A percentile compares a stretch with the other conserved stretches of the same genome.
Evolutionary conservation across 2,797 vertebrate genomes (phyloP).

Genomic region (Staurois parvus): DNA sequence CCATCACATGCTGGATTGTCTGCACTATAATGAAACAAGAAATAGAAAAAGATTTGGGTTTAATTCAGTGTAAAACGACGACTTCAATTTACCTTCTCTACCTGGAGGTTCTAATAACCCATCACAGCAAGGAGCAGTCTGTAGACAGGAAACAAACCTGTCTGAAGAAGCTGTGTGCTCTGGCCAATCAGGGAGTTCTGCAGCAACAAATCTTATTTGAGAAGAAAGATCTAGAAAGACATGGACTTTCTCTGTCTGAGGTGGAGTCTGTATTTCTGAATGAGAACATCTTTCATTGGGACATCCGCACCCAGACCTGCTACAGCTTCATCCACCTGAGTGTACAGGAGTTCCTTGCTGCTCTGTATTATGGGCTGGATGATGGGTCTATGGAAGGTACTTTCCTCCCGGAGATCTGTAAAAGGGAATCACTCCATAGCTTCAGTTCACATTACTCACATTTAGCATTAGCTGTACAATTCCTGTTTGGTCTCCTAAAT

Average conservation of each 20-base stretch:
- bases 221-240: conserved; percentile 59
- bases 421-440: background rate
- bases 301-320: conserved; percentile 59
- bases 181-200: conserved; percentile 63
- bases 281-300: conserved; percentile 62
- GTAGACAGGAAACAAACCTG: background rate
- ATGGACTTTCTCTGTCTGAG: conserved; percentile 60
- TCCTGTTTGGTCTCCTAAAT: background rate
- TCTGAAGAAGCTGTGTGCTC: conserved; percentile 11
- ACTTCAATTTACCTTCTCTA: background rate
- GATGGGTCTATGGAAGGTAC: background rate
- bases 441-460: rapidly evolving
- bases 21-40: conserved; percentile 65
- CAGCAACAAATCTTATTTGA: conserved; percentile 62
- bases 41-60: background rate
- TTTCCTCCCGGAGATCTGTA: too few relatives aligned
- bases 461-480: background rate
- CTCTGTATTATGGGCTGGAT: conserved; percentile 63
- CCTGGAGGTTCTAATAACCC: background rate
- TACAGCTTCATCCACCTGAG: conserved; percentile 63
- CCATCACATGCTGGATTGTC: conserved; percentile 63
- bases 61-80: background rate
- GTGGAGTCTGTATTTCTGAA: conserved; percentile 61
- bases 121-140: background rate
- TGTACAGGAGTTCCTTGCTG: conserved; percentile 68